These are phyloP conservation scores for Pandemis cinnamomeana DNA, from an alignment of 2,888 invertebrate genomes.

Conservation along the genomic window DNA sequence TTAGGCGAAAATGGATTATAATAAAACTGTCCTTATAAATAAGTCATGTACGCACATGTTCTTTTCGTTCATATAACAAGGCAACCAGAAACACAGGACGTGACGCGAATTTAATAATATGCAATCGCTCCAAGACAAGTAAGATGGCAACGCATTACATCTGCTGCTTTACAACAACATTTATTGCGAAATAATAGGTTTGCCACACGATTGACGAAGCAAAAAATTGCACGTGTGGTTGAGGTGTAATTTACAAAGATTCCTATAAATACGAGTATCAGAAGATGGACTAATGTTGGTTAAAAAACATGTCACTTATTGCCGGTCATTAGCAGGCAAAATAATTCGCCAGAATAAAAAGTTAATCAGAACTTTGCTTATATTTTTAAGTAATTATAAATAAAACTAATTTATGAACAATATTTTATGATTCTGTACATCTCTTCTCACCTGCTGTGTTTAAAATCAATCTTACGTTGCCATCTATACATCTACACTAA, in stretches of 20 bases:
- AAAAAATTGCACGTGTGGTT: conserved; percentile 27
- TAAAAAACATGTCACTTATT: neutral
- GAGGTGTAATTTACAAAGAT: conserved; percentile 29
- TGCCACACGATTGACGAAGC: conserved; percentile 26
- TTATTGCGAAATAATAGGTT: conserved; percentile 41
- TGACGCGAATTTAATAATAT: conserved; percentile 55
- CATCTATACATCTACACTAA: too few relatives aligned
- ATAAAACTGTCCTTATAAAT: conserved; percentile 49
- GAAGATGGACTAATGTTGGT: conserved; percentile 4
- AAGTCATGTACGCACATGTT: conserved; percentile 31
- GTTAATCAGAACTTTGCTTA: neutral
- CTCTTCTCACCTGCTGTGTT: too few relatives aligned
- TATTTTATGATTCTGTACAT: too few relatives aligned
- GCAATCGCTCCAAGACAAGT: conserved; percentile 44
- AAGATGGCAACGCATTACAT: conserved; percentile 17
- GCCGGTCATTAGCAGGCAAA: neutral
- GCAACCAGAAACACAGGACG: conserved; percentile 53
- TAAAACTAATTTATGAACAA: too few relatives aligned
- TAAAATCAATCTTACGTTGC: too few relatives aligned
- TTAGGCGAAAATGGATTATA: conserved; percentile 23
- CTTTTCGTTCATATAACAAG: conserved; percentile 45
- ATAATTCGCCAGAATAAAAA: neutral
- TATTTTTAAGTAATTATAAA: too few relatives aligned
- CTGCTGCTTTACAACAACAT: conserved; percentile 35
- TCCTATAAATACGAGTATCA: conserved; percentile 7